These are phyloP conservation scores for Trilocha varians DNA, from an alignment of 2,888 invertebrate genomes.

Conservation along the genomic window DNA sequence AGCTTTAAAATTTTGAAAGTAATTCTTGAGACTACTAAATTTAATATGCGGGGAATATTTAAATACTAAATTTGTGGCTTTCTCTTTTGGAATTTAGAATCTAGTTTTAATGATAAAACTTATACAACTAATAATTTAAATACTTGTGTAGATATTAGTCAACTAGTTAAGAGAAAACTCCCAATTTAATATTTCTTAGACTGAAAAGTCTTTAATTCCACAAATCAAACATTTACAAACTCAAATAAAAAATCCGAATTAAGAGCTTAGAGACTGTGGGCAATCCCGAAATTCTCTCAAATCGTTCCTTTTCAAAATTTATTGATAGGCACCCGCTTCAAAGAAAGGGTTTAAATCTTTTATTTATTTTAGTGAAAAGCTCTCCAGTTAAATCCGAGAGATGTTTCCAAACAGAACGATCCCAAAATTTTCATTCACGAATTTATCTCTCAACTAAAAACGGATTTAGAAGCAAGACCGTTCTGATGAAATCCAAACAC, in stretches of 20 bases:
- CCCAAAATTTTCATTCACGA: not conserved
- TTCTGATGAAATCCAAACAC: conserved; percentile 10
- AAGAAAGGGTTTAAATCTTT: not conserved
- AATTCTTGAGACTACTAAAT: not conserved
- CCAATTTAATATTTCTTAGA: too few relatives aligned
- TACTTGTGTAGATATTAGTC: too few relatives aligned
- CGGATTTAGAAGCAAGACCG: not conserved
- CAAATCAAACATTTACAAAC: not conserved
- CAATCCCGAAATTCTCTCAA: not conserved
- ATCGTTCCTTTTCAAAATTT: not conserved
- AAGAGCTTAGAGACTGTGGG: not conserved
- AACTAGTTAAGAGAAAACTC: too few relatives aligned
- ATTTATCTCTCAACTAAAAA: not conserved
- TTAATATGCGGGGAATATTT: not conserved
- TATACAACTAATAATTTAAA: too few relatives aligned
- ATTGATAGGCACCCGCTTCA: too few relatives aligned
- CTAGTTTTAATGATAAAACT: too few relatives aligned
- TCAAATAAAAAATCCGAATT: not conserved
- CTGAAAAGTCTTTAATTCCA: not conserved
- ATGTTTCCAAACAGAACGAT: not conserved
- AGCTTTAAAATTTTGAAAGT: conserved; percentile 30
- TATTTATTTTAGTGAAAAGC: not conserved
- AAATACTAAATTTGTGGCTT: not conserved
- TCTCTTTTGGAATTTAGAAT: too few relatives aligned
- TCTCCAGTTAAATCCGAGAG: not conserved